These are phyloP conservation scores for Drosophila triauraria DNA, from an alignment of 1,140 invertebrate genomes.

Conservation along the genomic window DNA sequence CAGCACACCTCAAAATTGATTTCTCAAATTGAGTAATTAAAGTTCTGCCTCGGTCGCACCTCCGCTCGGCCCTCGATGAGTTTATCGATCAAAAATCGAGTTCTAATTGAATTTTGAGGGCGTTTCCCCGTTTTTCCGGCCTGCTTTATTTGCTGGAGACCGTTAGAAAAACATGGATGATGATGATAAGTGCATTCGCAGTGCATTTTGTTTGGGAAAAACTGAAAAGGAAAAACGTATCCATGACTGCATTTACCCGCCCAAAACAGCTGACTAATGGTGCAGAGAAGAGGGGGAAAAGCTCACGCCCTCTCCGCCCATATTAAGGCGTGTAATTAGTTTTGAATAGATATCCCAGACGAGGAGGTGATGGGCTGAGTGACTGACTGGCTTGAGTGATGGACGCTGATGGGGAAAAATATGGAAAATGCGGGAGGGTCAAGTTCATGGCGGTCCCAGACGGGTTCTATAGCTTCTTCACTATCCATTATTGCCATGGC, in stretches of 20 bases:
- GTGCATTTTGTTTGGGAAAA: conserved; percentile 25
- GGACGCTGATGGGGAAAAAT: background rate
- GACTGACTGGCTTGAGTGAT: conserved; percentile 2
- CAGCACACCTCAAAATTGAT: conserved; percentile 19
- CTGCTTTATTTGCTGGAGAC: conserved; percentile 9
- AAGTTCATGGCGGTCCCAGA: conserved; percentile 24
- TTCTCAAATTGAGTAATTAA: conserved; percentile 42
- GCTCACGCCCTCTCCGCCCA: conserved; percentile 14
- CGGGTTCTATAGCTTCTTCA: conserved; percentile 1
- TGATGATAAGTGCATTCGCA: conserved; percentile 38
- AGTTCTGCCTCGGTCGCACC: conserved; percentile 18
- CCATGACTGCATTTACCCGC: conserved; percentile 46
- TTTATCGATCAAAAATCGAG: conserved; percentile 30
- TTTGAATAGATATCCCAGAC: conserved; percentile 28
- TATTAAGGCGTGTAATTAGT: conserved; percentile 46
- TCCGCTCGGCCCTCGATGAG: background rate
- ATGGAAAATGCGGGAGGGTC: conserved; percentile 2
- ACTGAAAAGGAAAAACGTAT: conserved; percentile 34
- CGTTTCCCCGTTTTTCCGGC: conserved; percentile 23
- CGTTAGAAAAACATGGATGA: conserved; percentile 36
- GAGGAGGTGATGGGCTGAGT: background rate
- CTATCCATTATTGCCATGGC: conserved; percentile 9
- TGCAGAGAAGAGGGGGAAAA: conserved; percentile 25
- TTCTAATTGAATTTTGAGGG: conserved; percentile 36
- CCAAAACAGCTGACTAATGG: conserved; percentile 50